phyloP scores from a whole-genome alignment of 2,113 vertebrate genomes.

The Pteruthius melanotis region DNA sequence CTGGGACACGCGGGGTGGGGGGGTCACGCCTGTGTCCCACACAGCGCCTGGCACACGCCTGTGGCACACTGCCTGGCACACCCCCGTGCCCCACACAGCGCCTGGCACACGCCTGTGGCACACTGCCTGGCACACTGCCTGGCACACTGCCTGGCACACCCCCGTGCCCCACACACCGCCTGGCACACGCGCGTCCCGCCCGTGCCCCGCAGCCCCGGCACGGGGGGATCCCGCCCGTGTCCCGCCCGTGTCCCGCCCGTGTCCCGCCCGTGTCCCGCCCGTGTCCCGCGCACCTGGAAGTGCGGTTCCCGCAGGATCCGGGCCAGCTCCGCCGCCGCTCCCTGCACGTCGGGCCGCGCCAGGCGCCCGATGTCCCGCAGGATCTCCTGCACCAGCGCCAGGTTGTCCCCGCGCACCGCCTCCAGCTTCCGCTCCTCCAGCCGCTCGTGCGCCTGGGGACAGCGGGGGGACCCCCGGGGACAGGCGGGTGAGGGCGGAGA shows the following conservation, averaged over 20 bases:
- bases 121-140: too few relatives aligned
- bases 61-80: too few relatives aligned
- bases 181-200: too few relatives aligned
- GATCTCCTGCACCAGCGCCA: constrained; percentile 95
- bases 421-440: constrained; percentile 91
- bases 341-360: constrained; percentile 62
- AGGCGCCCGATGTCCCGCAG: constrained; percentile 85
- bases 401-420: constrained; percentile 90
- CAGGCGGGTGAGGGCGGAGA: not conserved
- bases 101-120: too few relatives aligned
- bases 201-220: too few relatives aligned
- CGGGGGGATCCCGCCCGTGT: too few relatives aligned
- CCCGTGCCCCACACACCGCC: too few relatives aligned
- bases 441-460: constrained; percentile 83
- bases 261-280: too few relatives aligned
- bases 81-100: too few relatives aligned
- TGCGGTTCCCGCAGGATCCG: constrained; percentile 91
- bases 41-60: fast-evolving
- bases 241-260: too few relatives aligned
- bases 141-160: too few relatives aligned
- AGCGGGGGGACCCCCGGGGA: not conserved
- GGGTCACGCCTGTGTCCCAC: not conserved
- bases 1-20: constrained; percentile 44
- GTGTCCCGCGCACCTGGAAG: constrained; percentile 81
- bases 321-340: constrained; percentile 80